Evolutionary conservation across 1,140 invertebrate genomes (phyloP), one percentile per base, ranked within the genome.

Genomic region (Pentalonia nigronervosa): DNA sequence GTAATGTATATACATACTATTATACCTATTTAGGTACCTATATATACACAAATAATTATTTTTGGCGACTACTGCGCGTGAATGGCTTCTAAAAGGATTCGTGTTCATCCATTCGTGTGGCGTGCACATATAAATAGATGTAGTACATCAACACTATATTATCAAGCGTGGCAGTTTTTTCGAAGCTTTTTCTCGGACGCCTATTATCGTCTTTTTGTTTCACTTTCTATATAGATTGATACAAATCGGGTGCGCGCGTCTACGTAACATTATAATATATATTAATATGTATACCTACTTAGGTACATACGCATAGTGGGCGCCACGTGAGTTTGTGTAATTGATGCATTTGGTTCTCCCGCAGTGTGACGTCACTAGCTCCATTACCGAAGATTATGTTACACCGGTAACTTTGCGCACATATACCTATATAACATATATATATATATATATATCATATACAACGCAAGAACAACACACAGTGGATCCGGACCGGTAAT

Each of bases 311-410:
- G 25, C 41, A 89, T 7, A 90, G 53, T 20, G 36, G 36, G 56
- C 48, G 76, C 91, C 91, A 34, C 91, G 76, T 45, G 90, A 50
- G 90, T 83, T 76, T 93, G 23, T 93, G 91, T 93, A 93, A 93
- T 93, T 86, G 91, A 93, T 93, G 91, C 91, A 53, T 86, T 92
- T 84, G 23, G 91, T 92, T 50, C 47, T 83, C 47, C 67, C 47
- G 60, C 60, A 34, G 90, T 48, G 23, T 93, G 91, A 93, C 91
- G 91, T 93, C 91, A 93, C 91, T 93, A n/a, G 91, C 81, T 93
- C 91, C 91, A 93, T 93, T 93, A 93, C 91, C 91, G 48, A 30
- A 93, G 91, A 93, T 93, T 93, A 93, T 86, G 91, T 93, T 93
- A 93, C 91, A 53, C 89, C 56, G 89, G 81, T 93, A 93, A 86